A percentile compares a stretch with the other conserved stretches of the same genome.
These are phyloP conservation scores for Tenrec ecaudatus DNA, from an alignment of 2,113 vertebrate genomes.

Conservation along the genomic window DNA sequence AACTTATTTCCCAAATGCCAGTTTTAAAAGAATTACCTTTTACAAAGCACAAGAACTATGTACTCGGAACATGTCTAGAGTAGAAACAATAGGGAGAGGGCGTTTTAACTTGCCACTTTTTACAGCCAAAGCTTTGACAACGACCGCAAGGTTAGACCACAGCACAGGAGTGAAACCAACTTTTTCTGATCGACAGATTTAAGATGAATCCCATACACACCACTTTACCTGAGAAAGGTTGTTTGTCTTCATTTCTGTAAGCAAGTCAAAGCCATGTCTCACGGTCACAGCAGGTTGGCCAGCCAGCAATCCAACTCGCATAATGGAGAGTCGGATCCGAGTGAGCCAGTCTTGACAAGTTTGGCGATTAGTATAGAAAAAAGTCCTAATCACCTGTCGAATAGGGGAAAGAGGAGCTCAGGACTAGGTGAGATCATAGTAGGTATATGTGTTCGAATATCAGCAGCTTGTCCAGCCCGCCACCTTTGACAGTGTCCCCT, in stretches of 20 bases:
- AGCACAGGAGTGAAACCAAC: background rate
- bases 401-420: slow-evolving; percentile 31
- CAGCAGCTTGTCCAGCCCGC: background rate
- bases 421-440: slow-evolving; percentile 6
- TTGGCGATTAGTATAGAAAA: slow-evolving; percentile 98
- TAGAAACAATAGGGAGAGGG: background rate
- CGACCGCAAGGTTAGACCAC: background rate
- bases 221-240: slow-evolving; percentile 89
- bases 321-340: slow-evolving; percentile 96
- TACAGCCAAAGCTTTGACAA: slow-evolving; percentile 21
- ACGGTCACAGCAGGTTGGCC: slow-evolving; percentile 98
- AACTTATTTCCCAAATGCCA: background rate
- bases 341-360: slow-evolving; percentile 99
- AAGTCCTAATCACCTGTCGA: slow-evolving; percentile 95
- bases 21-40: too few relatives aligned
- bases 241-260: slow-evolving; percentile 96
- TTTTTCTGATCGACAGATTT: background rate
- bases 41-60: background rate
- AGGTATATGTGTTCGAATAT: background rate
- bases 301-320: slow-evolving; percentile 97
- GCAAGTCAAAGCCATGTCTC: slow-evolving; percentile 97
- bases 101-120: background rate
- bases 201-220: background rate
- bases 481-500: background rate
- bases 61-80: slow-evolving; percentile 13